Conservation (phyloP, 2,797 vertebrate species). For the Garrulus glandarius region DNA sequence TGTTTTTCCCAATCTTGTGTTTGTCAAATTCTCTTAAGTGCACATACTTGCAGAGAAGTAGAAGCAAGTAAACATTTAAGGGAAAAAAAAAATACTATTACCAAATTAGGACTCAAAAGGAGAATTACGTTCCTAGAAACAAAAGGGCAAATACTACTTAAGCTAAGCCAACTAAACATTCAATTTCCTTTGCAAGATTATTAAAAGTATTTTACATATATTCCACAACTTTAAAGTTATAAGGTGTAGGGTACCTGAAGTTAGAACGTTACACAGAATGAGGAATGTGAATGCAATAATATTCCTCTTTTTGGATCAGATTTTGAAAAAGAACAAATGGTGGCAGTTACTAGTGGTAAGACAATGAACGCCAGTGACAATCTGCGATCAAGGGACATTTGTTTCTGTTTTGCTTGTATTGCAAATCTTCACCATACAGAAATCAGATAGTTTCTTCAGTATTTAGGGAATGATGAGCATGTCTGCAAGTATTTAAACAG, state of each 20-base stretch:
- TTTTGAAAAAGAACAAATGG: neutral
- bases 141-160: neutral
- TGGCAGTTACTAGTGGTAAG: neutral
- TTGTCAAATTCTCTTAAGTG: neutral
- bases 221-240: neutral
- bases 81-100: neutral
- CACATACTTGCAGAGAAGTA: neutral
- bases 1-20: neutral
- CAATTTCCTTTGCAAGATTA: neutral
- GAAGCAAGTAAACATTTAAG: neutral
- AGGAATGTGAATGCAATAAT: neutral
- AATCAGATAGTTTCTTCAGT: neutral
- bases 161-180: neutral
- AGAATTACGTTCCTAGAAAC: neutral
- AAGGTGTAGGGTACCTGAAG: neutral
- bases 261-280: neutral
- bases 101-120: neutral
- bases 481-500: neutral
- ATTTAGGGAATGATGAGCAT: neutral
- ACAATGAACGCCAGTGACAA: neutral
- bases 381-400: rapidly evolving
- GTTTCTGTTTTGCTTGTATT: neutral
- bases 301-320: neutral
- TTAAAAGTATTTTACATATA: neutral
- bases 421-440: neutral